Evolutionary conservation across 1,140 invertebrate genomes (phyloP).

Genomic region (Drosophila virilis): DNA sequence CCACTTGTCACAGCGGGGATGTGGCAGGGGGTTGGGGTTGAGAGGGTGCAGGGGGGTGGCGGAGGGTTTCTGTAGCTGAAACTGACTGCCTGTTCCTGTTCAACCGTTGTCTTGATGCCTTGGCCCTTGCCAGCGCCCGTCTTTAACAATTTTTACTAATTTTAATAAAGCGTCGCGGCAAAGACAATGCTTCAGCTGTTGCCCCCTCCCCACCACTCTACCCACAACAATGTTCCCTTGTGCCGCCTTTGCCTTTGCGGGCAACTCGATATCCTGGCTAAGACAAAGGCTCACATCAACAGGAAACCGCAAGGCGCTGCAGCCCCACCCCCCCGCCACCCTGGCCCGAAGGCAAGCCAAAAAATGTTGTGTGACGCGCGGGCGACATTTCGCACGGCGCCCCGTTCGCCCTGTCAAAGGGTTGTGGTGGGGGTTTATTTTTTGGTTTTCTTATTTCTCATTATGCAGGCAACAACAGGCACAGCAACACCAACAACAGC

Average conservation of each 20-base stretch:
- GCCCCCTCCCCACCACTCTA: background rate
- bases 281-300: constrained; percentile 78
- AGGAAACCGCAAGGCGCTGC: constrained; percentile 68
- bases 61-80: constrained; percentile 12
- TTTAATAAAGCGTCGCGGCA: constrained; percentile 69
- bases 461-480: constrained; percentile 56
- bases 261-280: constrained; percentile 64
- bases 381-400: constrained; percentile 24
- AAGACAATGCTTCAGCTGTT: constrained; percentile 54
- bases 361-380: constrained; percentile 40
- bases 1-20: constrained; percentile 44
- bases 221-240: background rate
- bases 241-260: constrained; percentile 31
- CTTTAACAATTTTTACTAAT: constrained; percentile 72
- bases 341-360: constrained; percentile 1
- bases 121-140: background rate
- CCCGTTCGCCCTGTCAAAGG: background rate
- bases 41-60: background rate
- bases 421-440: constrained; percentile 42
- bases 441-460: constrained; percentile 74
- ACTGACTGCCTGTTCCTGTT: constrained; percentile 11
- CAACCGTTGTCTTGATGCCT: background rate
- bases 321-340: background rate
- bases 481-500: constrained; percentile 5
- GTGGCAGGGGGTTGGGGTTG: no score